A percentile compares a stretch with the other conserved stretches of the same genome.
These are phyloP conservation scores for Xylocopa sonorina DNA, from an alignment of 1,140 invertebrate species.

Conservation along the genomic window DNA sequence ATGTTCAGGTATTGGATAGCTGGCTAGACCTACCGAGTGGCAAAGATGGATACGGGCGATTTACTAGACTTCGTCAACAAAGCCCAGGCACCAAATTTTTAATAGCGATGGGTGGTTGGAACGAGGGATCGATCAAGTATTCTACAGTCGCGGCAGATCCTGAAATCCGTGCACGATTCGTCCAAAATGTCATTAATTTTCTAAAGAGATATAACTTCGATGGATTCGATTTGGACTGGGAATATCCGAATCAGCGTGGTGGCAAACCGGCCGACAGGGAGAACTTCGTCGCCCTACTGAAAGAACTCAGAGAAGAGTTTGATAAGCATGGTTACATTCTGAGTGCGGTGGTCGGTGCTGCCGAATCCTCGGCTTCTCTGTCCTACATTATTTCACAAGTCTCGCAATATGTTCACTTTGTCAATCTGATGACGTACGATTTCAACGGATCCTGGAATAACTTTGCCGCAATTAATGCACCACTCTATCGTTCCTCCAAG, in stretches of 20 bases:
- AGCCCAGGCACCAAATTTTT: constrained; percentile 86
- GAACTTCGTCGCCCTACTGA: constrained; percentile 82
- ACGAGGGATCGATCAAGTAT: constrained; percentile 85
- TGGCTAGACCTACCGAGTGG: constrained; percentile 84
- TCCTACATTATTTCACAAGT: constrained; percentile 85
- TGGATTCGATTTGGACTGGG: constrained; percentile 92
- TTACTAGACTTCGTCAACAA: constrained; percentile 82
- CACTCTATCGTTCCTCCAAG: constrained; percentile 77
- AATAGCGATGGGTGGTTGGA: constrained; percentile 90
- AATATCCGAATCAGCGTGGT: constrained; percentile 84
- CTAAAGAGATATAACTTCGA: too few species aligned
- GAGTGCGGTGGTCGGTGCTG: constrained; percentile 85
- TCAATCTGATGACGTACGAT: constrained; percentile 89
- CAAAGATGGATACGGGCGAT: constrained; percentile 77
- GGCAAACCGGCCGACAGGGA: constrained; percentile 77
- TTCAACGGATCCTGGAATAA: constrained; percentile 86
- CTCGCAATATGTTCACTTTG: constrained; percentile 82
- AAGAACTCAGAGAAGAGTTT: constrained; percentile 84
- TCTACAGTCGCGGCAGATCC: constrained; percentile 83
- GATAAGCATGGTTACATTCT: constrained; percentile 81
- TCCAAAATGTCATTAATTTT: constrained; percentile 84
- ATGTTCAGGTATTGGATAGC: constrained; percentile 82
- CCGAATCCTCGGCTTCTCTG: constrained; percentile 79
- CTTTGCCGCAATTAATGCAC: constrained; percentile 84
- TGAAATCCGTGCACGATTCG: constrained; percentile 83